Evolutionary conservation across 2,797 vertebrate species (phyloP).

Genomic region (Micropoecilia bifurca): DNA sequence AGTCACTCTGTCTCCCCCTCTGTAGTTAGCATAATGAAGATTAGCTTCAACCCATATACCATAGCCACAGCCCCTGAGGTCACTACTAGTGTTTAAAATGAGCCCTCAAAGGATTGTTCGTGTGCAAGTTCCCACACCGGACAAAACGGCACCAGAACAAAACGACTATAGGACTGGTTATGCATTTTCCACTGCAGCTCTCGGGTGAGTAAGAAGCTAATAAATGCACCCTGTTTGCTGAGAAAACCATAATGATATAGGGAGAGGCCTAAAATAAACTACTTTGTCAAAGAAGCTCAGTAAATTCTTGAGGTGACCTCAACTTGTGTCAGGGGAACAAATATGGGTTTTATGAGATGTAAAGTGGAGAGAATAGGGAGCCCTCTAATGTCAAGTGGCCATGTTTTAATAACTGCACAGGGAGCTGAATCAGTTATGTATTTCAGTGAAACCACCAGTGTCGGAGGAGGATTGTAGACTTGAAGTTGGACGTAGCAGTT

Average conservation of each 20-base stretch:
- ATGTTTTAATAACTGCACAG: slow-evolving; percentile 14
- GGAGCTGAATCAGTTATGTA: slow-evolving; percentile 9
- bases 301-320: slow-evolving; percentile 27
- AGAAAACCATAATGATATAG: slow-evolving; percentile 38
- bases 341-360: slow-evolving; percentile 15
- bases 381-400: slow-evolving; percentile 20
- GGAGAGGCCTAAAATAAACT: slow-evolving; percentile 18
- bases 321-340: slow-evolving; percentile 23
- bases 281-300: slow-evolving; percentile 18
- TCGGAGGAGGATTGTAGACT: background rate
- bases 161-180: slow-evolving; percentile 40
- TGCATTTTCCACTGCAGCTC: slow-evolving; percentile 67
- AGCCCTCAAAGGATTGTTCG: slow-evolving; percentile 53
- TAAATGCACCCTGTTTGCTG: slow-evolving; percentile 33
- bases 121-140: slow-evolving; percentile 46
- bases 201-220: slow-evolving; percentile 48
- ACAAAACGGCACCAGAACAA: slow-evolving; percentile 63
- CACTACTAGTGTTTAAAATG: slow-evolving; percentile 58
- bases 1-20: slow-evolving; percentile 51
- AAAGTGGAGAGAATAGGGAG: slow-evolving; percentile 18
- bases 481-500: background rate
- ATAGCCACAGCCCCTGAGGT: slow-evolving; percentile 69
- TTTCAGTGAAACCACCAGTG: background rate
- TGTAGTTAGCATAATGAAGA: slow-evolving; percentile 57
- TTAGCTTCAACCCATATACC: slow-evolving; percentile 63